A percentile compares a stretch with the other conserved stretches of the same genome.
These are phyloP conservation scores for Mormyrus iriodes DNA, from an alignment of 2,113 vertebrate species.

Conservation along the genomic window DNA sequence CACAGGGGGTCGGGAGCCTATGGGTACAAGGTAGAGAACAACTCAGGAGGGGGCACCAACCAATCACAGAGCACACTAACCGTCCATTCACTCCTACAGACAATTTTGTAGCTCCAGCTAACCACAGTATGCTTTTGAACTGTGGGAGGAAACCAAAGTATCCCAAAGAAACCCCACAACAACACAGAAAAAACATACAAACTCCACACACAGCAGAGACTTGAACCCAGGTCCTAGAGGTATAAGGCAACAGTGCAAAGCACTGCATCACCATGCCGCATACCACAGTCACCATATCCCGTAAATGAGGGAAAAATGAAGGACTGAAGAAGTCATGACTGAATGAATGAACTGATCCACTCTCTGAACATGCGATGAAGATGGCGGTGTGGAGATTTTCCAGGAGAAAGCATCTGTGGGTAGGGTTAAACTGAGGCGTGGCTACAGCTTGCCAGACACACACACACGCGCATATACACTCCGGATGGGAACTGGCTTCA, in stretches of 20 bases:
- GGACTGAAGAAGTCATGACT: neutral
- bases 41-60: neutral
- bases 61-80: neutral
- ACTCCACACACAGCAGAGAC: neutral
- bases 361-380: neutral
- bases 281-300: neutral
- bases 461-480: neutral
- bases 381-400: neutral
- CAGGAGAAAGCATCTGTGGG: neutral
- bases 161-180: neutral
- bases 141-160: neutral
- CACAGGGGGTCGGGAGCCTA: neutral
- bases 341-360: neutral
- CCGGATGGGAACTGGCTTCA: neutral
- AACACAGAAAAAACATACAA: neutral
- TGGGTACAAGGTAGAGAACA: no score
- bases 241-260: neutral
- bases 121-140: neutral
- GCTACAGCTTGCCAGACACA: neutral
- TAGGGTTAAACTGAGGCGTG: neutral
- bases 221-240: neutral
- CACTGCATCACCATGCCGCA: neutral
- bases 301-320: neutral
- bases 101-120: neutral
- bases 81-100: neutral